Evolutionary conservation across 2,888 invertebrate genomes (phyloP).

Genomic region (Mythimna albipuncta): DNA sequence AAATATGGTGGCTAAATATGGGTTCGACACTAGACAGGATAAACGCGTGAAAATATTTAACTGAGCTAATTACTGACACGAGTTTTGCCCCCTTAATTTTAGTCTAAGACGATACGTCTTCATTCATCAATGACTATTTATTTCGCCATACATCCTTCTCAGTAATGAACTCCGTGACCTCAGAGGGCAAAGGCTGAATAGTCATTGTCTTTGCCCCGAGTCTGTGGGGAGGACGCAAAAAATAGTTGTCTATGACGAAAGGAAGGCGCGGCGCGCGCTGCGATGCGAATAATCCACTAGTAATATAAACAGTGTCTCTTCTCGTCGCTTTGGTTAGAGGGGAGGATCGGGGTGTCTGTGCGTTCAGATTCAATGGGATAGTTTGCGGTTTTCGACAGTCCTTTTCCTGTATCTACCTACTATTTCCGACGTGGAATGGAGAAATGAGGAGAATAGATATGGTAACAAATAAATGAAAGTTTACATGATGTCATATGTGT

Average conservation of each 20-base stretch:
- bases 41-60: slow-evolving; percentile 15
- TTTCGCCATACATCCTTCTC: slow-evolving; percentile 39
- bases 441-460: no score
- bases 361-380: slow-evolving; percentile 26
- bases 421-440: no score
- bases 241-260: slow-evolving; percentile 62
- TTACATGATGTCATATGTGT: no score
- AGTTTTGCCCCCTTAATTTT: slow-evolving; percentile 9
- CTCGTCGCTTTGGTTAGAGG: slow-evolving; percentile 68
- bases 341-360: slow-evolving; percentile 64
- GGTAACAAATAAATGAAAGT: no score
- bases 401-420: no score
- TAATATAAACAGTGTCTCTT: slow-evolving; percentile 82
- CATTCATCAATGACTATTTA: slow-evolving; percentile 38
- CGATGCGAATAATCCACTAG: slow-evolving; percentile 75
- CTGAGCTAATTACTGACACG: slow-evolving; percentile 16
- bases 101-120: slow-evolving; percentile 38
- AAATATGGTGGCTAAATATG: neutral
- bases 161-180: slow-evolving; percentile 63
- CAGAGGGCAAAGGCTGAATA: slow-evolving; percentile 62
- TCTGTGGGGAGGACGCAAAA: slow-evolving; percentile 60
- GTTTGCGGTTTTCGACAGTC: slow-evolving; percentile 10
- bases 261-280: slow-evolving; percentile 54
- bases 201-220: slow-evolving; percentile 61
- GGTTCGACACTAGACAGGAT: neutral